phyloP scores from a whole-genome alignment of 2,888 invertebrate genomes.

The Antitype chi region DNA sequence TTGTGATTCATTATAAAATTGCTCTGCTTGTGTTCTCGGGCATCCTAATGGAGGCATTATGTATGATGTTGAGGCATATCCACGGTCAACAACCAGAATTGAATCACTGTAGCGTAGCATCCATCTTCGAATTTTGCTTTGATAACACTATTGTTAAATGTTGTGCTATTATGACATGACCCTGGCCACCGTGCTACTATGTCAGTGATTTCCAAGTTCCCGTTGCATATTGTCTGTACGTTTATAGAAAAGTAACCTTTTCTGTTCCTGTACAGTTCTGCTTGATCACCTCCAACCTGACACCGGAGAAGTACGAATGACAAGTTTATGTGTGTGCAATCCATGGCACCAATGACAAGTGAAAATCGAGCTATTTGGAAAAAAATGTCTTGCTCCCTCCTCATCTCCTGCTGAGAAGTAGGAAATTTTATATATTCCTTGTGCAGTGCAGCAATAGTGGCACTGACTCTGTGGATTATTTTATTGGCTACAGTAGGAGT shows the following conservation, averaged over 20 bases:
- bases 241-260: conserved; percentile 39
- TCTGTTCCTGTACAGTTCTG: background rate
- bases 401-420: background rate
- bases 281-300: background rate
- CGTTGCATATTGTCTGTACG: conserved; percentile 42
- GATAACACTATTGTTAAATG: conserved; percentile 22
- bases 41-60: conserved; percentile 45
- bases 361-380: conserved; percentile 14
- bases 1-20: conserved; percentile 1
- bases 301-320: conserved; percentile 13
- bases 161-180: conserved; percentile 43
- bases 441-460: conserved; percentile 12
- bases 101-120: conserved; percentile 41
- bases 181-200: conserved; percentile 47
- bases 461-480: conserved; percentile 14
- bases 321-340: conserved; percentile 47
- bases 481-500: conserved; percentile 9
- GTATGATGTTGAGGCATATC: conserved; percentile 46
- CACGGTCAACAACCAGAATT: conserved; percentile 50
- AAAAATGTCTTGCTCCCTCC: conserved; percentile 7
- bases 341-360: conserved; percentile 17
- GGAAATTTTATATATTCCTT: conserved; percentile 4
- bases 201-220: conserved; percentile 38
- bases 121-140: conserved; percentile 44
- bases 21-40: background rate